Base-by-base conservation (phyloP, 2,113 vertebrate species). In the Lepidothrix coronata region DNA sequence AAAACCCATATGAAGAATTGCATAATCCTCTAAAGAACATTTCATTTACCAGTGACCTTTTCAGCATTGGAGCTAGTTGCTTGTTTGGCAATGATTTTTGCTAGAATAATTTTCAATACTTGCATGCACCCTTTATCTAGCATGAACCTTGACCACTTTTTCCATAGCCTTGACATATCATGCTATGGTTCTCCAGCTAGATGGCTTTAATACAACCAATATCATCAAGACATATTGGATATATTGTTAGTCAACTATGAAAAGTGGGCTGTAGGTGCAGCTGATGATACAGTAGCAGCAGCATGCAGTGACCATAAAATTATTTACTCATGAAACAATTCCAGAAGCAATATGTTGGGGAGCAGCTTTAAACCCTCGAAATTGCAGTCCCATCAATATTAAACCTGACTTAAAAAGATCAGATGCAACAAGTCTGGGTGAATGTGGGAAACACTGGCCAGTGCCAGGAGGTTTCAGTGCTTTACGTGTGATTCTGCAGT, bases 1-100 rank as follows among this genome's bases (percentile, higher is more conserved):
- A 96, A 97, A 95, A 93, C 95, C 93, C 88, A 86, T 95, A 91
- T 80, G 93, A 96, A 37, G 93, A 89, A 95, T 95, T 93, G 71
- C 81, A 85, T 92, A 91, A 97, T 94, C 91, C 54, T 86, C 88
- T 96, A 80, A 88, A 92, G 90, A 96, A 92, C 88, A 67, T 91
- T 96, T 94, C 86, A 93, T 97, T 97, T 96, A 78, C 85, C 88
- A 87, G 95, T 95, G 96, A 97, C 96, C 95, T 97, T 97, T 97
- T 95, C 90, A 95, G 44, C 54, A 87, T 7, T 71, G 59, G 80
- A 95, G 85, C 72, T 67, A 75, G 83, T 75, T 83, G 37, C 79
- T 93, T 93, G 63, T 93, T 96, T 92, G 91, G 68, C 88, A 96
- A 94, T 67, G 71, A 78, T 91, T 95, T 95, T 93, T 96, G 88